These are phyloP conservation scores for Sycophila sp. DNA, from an alignment of 1,140 invertebrate genomes.

Conservation along the genomic window DNA sequence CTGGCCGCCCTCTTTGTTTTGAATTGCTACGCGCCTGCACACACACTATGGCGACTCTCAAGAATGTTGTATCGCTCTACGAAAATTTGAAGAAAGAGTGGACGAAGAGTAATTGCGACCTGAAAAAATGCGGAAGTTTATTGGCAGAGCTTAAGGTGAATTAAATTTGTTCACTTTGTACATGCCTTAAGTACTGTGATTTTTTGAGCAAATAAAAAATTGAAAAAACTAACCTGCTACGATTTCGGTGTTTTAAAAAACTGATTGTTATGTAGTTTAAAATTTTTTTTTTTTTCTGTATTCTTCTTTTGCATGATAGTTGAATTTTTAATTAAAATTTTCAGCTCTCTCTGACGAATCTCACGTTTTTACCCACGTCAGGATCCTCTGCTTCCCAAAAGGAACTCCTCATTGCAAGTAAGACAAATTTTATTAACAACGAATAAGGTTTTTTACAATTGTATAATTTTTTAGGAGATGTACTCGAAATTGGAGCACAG, in stretches of 20 bases:
- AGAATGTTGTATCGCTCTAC: conserved; percentile 74
- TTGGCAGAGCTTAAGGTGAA: conserved; percentile 75
- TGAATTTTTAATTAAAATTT: too few species aligned
- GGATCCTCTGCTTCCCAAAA: conserved; percentile 82
- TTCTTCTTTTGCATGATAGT: too few species aligned
- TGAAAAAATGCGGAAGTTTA: conserved; percentile 77
- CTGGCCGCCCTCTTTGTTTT: conserved; percentile 2
- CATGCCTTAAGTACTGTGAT: too few species aligned
- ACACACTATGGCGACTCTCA: conserved; percentile 69
- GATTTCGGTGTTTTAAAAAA: not conserved
- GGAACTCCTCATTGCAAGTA: conserved; percentile 87
- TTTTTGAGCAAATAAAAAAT: too few species aligned
- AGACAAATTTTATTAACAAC: conserved; percentile 49
- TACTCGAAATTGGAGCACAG: conserved; percentile 95
- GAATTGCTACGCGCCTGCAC: not conserved
- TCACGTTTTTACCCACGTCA: conserved; percentile 88
- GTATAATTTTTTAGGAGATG: conserved; percentile 71
- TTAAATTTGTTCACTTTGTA: not conserved
- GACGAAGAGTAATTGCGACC: conserved; percentile 73
- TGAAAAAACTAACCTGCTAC: conserved; percentile 5
- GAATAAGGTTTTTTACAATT: not conserved
- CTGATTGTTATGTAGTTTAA: not conserved
- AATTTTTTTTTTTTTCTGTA: too few species aligned
- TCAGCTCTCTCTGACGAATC: conserved; percentile 83
- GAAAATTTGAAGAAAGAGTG: conserved; percentile 81